Evolutionary conservation across 2,888 invertebrate species (phyloP).

Genomic region (Liodrosophila aerea): DNA sequence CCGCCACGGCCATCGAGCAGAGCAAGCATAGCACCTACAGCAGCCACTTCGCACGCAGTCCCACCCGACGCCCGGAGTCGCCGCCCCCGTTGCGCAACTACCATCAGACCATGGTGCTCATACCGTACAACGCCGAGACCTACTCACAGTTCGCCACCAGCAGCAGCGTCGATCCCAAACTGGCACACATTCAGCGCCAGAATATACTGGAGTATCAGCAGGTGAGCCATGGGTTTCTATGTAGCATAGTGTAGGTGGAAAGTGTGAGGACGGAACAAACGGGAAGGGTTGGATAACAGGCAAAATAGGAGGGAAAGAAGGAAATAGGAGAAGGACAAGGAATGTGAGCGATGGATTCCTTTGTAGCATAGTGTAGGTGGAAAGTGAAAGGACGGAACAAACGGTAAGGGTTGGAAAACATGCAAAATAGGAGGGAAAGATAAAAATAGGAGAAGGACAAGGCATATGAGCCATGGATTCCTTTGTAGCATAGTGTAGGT

Average conservation of each 20-base stretch:
- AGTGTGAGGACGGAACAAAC: no score
- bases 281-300: no score
- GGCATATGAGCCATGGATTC: no score
- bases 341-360: no score
- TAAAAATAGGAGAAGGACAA: no score
- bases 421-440: no score
- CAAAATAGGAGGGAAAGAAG: not conserved
- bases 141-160: constrained; percentile 81
- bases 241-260: no score
- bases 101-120: constrained; percentile 87
- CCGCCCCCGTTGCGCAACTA: constrained; percentile 88
- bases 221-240: constrained; percentile 69
- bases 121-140: constrained; percentile 85
- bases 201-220: constrained; percentile 83
- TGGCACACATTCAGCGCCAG: constrained; percentile 81
- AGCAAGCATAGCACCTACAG: constrained; percentile 78
- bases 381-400: no score
- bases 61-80: constrained; percentile 85
- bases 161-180: constrained; percentile 79
- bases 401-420: no score
- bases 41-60: constrained; percentile 82
- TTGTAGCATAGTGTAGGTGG: no score
- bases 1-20: constrained; percentile 70
- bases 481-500: no score
- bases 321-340: not conserved